Evolutionary conservation across 1,140 invertebrate genomes (phyloP).

Genomic region (Lucilia cuprina): DNA sequence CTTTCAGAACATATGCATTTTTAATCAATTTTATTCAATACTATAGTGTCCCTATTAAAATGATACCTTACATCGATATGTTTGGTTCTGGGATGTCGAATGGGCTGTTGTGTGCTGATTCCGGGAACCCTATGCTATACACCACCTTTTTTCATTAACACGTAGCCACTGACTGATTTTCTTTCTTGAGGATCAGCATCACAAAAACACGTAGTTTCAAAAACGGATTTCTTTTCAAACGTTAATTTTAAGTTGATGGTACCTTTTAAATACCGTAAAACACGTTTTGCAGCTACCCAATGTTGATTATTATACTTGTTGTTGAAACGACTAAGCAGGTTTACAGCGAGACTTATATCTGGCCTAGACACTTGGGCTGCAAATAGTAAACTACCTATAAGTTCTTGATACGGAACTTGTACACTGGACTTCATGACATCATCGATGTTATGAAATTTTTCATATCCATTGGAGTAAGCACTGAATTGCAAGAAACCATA

Average conservation of each 20-base stretch:
- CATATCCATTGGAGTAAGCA: neutral
- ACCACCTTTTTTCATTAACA: neutral
- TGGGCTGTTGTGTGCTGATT: neutral
- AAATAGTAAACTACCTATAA: conserved; percentile 19
- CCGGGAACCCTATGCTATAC: neutral
- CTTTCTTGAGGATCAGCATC: neutral
- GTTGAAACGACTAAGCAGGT: neutral
- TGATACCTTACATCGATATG: conserved; percentile 59
- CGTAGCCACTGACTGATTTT: neutral
- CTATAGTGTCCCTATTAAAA: conserved; percentile 39
- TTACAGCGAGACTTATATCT: neutral
- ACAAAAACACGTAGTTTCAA: neutral
- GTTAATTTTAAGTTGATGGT: neutral
- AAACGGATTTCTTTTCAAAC: neutral
- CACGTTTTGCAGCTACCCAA: neutral
- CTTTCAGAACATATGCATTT: neutral
- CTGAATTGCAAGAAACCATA: neutral
- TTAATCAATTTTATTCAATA: neutral
- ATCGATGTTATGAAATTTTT: neutral
- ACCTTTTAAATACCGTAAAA: neutral
- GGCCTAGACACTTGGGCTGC: conserved; percentile 10
- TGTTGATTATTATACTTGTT: neutral
- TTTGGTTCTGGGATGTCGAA: conserved; percentile 46
- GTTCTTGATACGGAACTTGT: neutral
- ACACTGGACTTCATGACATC: neutral